phyloP scores from a whole-genome alignment of 2,113 vertebrate species.

The Gavialis gangeticus region DNA sequence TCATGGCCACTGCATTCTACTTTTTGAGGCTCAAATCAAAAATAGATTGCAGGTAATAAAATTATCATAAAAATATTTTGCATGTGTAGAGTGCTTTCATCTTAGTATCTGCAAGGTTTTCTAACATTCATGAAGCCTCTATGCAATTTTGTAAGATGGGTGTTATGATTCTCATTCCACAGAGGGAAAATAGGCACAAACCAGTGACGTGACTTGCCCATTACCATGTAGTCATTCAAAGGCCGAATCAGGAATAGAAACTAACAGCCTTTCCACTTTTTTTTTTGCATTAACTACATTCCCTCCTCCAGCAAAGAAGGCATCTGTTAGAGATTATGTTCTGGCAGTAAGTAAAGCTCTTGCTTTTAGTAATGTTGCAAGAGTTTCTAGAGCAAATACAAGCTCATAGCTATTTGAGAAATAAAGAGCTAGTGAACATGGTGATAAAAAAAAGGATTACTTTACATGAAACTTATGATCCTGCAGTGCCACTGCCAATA shows the following conservation, averaged over 20 bases:
- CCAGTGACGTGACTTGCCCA: neutral
- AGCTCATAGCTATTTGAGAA: neutral
- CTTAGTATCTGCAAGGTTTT: neutral
- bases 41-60: neutral
- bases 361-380: neutral
- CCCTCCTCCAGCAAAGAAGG: neutral
- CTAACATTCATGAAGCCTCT: neutral
- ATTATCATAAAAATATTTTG: neutral
- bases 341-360: neutral
- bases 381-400: neutral
- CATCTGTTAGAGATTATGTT: neutral
- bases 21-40: neutral
- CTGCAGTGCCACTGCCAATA: neutral
- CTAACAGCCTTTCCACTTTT: neutral
- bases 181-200: neutral
- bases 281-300: neutral
- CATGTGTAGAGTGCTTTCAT: neutral
- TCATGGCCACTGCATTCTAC: neutral
- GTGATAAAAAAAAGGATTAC: neutral
- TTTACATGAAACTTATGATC: neutral
- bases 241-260: neutral
- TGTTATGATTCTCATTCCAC: neutral
- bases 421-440: neutral
- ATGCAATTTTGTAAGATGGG: neutral
- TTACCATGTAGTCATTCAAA: fast-evolving